Percentiles rank a stretch among this genome's conserved stretches.
phyloP scores from a whole-genome alignment of 2,113 vertebrate genomes.

The Phaethon lepturus region DNA sequence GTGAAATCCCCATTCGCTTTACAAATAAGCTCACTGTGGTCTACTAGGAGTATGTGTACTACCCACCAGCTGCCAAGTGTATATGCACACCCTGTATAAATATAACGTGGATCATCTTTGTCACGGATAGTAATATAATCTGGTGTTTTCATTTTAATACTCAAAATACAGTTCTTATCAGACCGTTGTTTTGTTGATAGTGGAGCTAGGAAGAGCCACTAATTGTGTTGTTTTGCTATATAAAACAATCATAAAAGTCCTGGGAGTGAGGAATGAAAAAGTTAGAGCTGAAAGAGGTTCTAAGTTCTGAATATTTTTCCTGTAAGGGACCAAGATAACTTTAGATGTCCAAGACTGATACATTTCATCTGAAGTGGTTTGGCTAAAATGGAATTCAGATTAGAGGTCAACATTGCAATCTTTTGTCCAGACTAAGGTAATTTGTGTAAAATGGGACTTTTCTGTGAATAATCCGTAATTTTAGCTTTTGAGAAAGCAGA shows the following conservation, averaged over 20 bases:
- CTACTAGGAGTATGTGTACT: background rate
- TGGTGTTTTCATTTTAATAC: background rate
- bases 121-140: background rate
- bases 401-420: slow-evolving; percentile 61
- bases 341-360: slow-evolving; percentile 31
- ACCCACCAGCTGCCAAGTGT: background rate
- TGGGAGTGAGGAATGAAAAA: background rate
- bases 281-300: background rate
- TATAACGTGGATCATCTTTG: background rate
- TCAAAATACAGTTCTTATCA: background rate
- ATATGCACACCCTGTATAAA: background rate
- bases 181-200: background rate
- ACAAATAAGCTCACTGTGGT: background rate
- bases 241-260: background rate
- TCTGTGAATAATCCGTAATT: slow-evolving; percentile 58
- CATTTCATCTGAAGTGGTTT: slow-evolving; percentile 33
- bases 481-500: slow-evolving; percentile 62
- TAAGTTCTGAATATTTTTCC: slow-evolving; percentile 2
- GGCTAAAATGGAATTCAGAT: slow-evolving; percentile 61
- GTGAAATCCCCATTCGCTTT: background rate
- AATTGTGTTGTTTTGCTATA: background rate
- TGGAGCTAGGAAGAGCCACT: background rate
- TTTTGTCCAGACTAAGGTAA: slow-evolving; percentile 66
- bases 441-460: slow-evolving; percentile 65
- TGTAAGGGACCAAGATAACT: background rate